Base-by-base conservation (phyloP, 1,140 invertebrate genomes). In the Glomeris maerens region DNA sequence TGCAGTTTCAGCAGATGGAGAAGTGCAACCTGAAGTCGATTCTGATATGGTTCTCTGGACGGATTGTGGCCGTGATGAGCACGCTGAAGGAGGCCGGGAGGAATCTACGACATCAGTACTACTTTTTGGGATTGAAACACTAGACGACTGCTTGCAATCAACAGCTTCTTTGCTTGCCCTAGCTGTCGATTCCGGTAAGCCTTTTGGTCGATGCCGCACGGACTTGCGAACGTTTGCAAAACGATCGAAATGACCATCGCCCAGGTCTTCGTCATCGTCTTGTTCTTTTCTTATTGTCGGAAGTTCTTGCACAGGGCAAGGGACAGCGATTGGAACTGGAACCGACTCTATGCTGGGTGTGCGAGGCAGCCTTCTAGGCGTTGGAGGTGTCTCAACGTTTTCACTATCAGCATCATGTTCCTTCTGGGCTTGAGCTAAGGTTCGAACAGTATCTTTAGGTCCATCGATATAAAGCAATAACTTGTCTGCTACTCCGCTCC, bases 371-470 rank as follows among this genome's bases (percentile, higher is more conserved):
- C 48, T 17, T 48, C 85, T 72, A 10, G 78, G 81, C 0, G 78
- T 80, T 1, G 85, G 85, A 3, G 86, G 85, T 3, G 86, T 89
- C 71, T 90, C 85, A 17, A 89, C 84, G 56, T 91, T 91, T 55
- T 91, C 86, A 2, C 84, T 84, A 63, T 91, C 86, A 10, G 89
- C 86, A 61, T 89, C 84, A 3, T 44, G 31, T 36, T 36, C 31
- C n/a, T n/a, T n/a, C n/a, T n/a, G n/a, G n/a, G n/a, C n/a, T n/a
- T n/a, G n/a, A n/a, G n/a, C n/a, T n/a, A n/a, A n/a, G n/a, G n/a
- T n/a, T n/a, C n/a, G n/a, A n/a, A n/a, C n/a, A n/a, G n/a, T n/a
- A n/a, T n/a, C n/a, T n/a, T n/a, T n/a, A n/a, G n/a, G n/a, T n/a
- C n/a, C n/a, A n/a, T n/a, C n/a, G n/a, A n/a, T n/a, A n/a, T n/a